Percentiles rank a stretch among this genome's conserved stretches.
phyloP scores from a whole-genome alignment of 2,797 vertebrate genomes.

The Lepus oiostolus region DNA sequence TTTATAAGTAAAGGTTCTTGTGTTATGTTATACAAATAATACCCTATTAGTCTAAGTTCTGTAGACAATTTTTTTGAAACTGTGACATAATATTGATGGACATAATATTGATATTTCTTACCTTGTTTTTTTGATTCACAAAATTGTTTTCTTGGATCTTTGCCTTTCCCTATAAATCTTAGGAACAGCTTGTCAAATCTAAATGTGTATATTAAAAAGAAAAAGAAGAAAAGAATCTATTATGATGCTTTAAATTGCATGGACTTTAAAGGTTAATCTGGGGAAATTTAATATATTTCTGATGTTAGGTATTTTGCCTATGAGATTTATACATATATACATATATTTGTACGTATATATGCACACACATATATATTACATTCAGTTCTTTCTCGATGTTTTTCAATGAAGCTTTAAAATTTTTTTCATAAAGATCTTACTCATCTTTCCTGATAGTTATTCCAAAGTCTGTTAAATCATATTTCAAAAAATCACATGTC shows the following conservation, averaged over 20 bases:
- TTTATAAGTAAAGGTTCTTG: background rate
- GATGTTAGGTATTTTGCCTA: background rate
- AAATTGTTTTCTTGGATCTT: background rate
- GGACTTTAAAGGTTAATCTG: slow-evolving; percentile 8
- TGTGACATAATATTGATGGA: background rate
- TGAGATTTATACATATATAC: background rate
- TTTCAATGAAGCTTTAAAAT: background rate
- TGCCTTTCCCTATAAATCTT: background rate
- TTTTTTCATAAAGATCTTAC: background rate
- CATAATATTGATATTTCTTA: background rate
- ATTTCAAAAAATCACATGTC: background rate
- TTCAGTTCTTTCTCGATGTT: background rate
- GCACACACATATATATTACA: background rate
- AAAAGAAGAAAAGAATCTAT: background rate
- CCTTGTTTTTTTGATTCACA: background rate
- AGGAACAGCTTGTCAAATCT: background rate
- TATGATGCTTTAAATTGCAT: background rate
- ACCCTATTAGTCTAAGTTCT: background rate
- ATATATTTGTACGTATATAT: no score
- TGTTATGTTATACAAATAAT: background rate
- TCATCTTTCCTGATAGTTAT: slow-evolving; percentile 1
- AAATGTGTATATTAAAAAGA: background rate
- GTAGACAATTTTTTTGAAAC: background rate
- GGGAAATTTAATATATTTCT: background rate
- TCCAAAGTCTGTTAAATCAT: background rate